Evolutionary conservation across 2,113 vertebrate genomes (phyloP), one percentile per base, ranked within the genome.

Genomic region (Epinephelus lanceolatus): DNA sequence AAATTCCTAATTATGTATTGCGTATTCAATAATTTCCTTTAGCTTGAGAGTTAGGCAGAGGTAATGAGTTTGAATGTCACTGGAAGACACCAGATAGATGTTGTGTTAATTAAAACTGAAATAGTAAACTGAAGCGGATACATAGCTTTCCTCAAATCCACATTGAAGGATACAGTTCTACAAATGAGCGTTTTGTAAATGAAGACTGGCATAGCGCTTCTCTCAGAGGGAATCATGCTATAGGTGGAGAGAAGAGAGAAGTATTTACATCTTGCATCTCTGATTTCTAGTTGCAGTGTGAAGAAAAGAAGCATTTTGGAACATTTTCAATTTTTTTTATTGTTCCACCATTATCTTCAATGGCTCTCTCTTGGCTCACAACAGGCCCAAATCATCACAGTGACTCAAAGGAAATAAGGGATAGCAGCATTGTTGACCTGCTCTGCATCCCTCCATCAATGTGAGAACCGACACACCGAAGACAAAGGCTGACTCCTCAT

Each of bases 31-130:
- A 33, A 85, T 78, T 78, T 76, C 23, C 83, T 76, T 86, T 62
- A 45, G 71, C 65, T 79, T 23, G 55, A 53, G 81, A 88, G 25
- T 56, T 53, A 63, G 42, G n/a, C 10, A 0, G 17, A 63, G 3
- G 73, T 74, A 86, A 88, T 85, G 71, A 88, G 72, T 82, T 56
- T 83, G 86, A 87, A 86, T 72, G 84, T 78, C 81, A 70, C 19
- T 62, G 68, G 27, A 45, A 71, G 80, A 81, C 40, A 75, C 37
- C 30, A 14, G 68, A 86, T 71, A 68, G 47, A 82, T 63, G 60
- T 42, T 78, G 71, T 77, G 33, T 66, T 76, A 65, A 85, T 86
- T 88, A 79, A 84, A 88, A 67, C 21, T 27, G 66, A 53, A 81
- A 60, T 25, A 37, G 37, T 73, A 70, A 71, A 89, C 59, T 52